These are phyloP conservation scores for Diachasma alloeum DNA, from an alignment of 1,140 invertebrate genomes.

Conservation along the genomic window DNA sequence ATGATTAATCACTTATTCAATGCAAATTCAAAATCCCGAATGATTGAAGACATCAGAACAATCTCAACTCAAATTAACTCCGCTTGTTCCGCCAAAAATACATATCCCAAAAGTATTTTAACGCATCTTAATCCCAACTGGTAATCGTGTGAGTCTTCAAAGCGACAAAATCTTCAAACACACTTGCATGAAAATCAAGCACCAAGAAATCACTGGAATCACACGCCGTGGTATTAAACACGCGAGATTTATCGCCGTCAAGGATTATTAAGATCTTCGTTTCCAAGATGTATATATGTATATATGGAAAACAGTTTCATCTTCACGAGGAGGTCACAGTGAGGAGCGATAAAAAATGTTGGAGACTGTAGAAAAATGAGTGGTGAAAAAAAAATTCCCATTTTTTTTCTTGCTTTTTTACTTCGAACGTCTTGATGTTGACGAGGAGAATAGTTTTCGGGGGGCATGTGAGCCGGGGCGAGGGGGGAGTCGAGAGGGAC, in stretches of 20 bases:
- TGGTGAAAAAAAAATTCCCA: no score
- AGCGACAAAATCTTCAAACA: constrained; percentile 1
- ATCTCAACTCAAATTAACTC: neutral
- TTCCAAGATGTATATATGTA: neutral
- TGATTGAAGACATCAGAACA: neutral
- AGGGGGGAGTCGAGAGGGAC: neutral
- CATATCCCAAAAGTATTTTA: constrained; percentile 14
- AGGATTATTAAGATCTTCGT: neutral
- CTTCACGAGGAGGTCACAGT: neutral
- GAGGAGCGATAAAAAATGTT: neutral
- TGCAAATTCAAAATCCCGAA: neutral
- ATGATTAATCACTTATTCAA: neutral
- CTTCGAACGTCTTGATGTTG: neutral
- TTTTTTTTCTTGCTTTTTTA: neutral
- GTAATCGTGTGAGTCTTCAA: neutral
- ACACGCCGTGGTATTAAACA: constrained; percentile 9
- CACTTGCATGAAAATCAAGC: neutral
- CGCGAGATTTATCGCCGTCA: neutral
- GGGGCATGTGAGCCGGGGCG: neutral
- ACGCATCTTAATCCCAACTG: neutral
- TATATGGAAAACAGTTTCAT: neutral
- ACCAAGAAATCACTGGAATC: neutral
- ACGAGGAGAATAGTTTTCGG: neutral
- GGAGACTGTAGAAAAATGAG: neutral
- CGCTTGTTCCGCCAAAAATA: constrained; percentile 35